Percentiles rank a stretch among this genome's conserved stretches.
These are phyloP conservation scores for Cephus pulcher DNA, from an alignment of 2,888 invertebrate species.

Conservation along the genomic window DNA sequence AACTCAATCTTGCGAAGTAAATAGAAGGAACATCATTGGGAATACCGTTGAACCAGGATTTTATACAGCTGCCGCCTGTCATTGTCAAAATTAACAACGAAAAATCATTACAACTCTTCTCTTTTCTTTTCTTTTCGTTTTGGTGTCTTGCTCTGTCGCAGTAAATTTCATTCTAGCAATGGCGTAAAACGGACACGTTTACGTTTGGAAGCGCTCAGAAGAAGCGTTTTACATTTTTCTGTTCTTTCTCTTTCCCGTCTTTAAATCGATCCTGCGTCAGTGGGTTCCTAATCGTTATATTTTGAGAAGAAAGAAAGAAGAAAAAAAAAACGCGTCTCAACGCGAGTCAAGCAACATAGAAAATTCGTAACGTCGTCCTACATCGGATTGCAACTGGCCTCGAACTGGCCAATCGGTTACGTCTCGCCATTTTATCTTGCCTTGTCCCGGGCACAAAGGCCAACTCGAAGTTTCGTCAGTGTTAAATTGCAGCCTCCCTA, in stretches of 20 bases:
- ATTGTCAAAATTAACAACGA: slow-evolving; percentile 34
- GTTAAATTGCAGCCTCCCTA: slow-evolving; percentile 1
- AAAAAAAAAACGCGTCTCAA: not conserved
- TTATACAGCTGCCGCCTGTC: slow-evolving; percentile 50
- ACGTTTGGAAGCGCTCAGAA: slow-evolving; percentile 5
- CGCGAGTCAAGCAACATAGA: slow-evolving; percentile 1
- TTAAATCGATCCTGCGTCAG: slow-evolving; percentile 1
- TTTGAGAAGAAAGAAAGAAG: slow-evolving; percentile 9
- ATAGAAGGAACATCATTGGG: slow-evolving; percentile 62
- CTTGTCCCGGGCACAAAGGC: not conserved
- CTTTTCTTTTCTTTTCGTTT: too few species aligned
- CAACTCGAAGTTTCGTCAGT: slow-evolving; percentile 2
- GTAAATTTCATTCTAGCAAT: slow-evolving; percentile 44
- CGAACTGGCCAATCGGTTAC: not conserved
- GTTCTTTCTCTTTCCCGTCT: not conserved
- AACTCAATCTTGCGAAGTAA: slow-evolving; percentile 58
- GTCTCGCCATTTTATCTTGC: slow-evolving; percentile 5
- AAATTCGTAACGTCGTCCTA: not conserved
- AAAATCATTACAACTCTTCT: slow-evolving; percentile 24
- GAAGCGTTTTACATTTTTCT: slow-evolving; percentile 3
- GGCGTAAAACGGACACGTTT: slow-evolving; percentile 17
- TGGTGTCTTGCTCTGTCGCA: slow-evolving; percentile 19
- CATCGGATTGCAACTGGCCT: not conserved
- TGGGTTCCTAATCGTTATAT: slow-evolving; percentile 4
- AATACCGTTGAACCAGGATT: slow-evolving; percentile 53